Conservation (phyloP, 2,113 vertebrate genomes). For the Azemiops feae region DNA sequence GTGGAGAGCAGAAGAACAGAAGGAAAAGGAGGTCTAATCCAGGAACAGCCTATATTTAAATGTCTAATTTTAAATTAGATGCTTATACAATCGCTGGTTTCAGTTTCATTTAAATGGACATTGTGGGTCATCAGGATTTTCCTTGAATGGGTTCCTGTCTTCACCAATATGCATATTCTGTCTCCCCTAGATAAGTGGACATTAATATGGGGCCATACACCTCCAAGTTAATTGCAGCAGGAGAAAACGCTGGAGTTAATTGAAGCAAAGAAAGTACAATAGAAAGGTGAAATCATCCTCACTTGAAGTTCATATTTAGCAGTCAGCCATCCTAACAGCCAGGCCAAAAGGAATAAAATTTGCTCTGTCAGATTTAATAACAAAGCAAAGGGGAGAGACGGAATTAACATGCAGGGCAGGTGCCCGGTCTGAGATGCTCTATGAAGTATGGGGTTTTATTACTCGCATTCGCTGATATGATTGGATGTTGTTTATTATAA, state of each 20-base stretch:
- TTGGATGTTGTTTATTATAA: conserved; percentile 51
- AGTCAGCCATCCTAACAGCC: conserved; percentile 64
- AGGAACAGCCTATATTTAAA: conserved; percentile 6
- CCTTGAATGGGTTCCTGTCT: conserved; percentile 33
- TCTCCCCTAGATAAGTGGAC: conserved; percentile 38
- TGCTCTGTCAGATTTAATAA: conserved; percentile 68
- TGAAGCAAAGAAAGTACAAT: conserved; percentile 62
- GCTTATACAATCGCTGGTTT: neutral
- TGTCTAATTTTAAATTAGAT: conserved; percentile 15
- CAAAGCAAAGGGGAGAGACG: conserved; percentile 50
- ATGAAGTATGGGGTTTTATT: conserved; percentile 64
- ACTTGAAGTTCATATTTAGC: conserved; percentile 68
- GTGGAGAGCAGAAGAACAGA: neutral
- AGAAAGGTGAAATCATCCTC: conserved; percentile 67
- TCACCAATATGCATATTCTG: conserved; percentile 32
- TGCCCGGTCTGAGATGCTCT: conserved; percentile 50
- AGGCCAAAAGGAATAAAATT: conserved; percentile 66
- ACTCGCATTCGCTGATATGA: conserved; percentile 46
- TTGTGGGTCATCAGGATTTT: conserved; percentile 31
- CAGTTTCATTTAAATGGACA: conserved; percentile 28
- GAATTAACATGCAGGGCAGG: conserved; percentile 66
- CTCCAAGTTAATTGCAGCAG: conserved; percentile 65
- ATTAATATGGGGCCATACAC: conserved; percentile 55
- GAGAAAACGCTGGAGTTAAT: conserved; percentile 60
- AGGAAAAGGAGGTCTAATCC: neutral